Evolutionary conservation across 2,797 vertebrate species (phyloP).

Genomic region (Mycteria americana): DNA sequence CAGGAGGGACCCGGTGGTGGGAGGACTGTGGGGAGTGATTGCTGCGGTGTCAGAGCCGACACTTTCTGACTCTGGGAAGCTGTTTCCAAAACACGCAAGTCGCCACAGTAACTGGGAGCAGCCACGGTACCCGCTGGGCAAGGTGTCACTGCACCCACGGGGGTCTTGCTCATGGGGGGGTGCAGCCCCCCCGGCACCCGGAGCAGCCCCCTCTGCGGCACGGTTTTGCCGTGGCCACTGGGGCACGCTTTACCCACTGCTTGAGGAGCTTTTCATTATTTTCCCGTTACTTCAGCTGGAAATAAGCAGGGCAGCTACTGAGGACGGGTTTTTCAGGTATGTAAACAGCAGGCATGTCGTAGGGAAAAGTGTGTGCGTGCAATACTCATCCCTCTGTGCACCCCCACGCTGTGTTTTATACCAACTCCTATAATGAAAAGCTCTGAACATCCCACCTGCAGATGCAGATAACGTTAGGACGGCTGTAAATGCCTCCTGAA

Average conservation of each 20-base stretch:
- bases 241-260: accelerated
- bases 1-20: not conserved
- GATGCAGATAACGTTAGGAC: accelerated
- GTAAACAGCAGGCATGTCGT: accelerated
- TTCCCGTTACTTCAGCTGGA: not conserved
- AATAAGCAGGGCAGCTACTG: not conserved
- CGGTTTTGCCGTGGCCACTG: accelerated
- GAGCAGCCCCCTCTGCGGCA: not conserved
- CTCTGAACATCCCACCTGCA: not conserved
- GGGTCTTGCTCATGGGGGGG: accelerated
- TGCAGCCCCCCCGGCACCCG: not conserved
- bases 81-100: not conserved
- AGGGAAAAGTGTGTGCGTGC: accelerated
- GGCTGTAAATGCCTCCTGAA: not conserved
- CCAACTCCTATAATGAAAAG: accelerated
- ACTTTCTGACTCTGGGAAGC: accelerated
- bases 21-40: accelerated
- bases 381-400: too few species aligned
- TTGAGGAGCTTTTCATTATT: not conserved
- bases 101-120: not conserved
- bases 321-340: accelerated
- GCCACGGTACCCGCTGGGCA: not conserved
- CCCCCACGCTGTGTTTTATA: accelerated
- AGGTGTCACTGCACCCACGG: not conserved
- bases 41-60: not conserved